Base-by-base conservation (phyloP, 2,888 invertebrate genomes). In the Drosophila kuntzei region DNA sequence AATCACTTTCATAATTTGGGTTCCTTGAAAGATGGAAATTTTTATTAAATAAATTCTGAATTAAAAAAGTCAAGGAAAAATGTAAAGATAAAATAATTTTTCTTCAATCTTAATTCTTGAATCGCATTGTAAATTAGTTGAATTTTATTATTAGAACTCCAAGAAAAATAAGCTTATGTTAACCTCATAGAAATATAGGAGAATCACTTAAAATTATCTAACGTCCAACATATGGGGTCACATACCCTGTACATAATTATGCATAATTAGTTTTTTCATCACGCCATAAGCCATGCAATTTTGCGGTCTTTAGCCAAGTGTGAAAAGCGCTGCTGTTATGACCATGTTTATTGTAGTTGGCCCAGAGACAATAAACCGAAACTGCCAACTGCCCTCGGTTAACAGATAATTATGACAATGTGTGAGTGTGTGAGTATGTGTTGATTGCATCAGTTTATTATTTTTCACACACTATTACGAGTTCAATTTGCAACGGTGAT, bases 371-470 rank as follows among this genome's bases (percentile, higher is more conserved):
- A 20, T 27, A 22, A 49, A 50, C 25, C 27, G 12, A 55, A 36
- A 16, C 62, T 32, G 29, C 43, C 18, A 54, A 62, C 62, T 67
- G 50, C n/a, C 8, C 5, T 18, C 14, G 22, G 29, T 43, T 39
- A 43, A 53, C 51, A 63, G 53, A 37, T 54, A 54, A 57, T 46
- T 58, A 43, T 25, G 12, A 55, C 25, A 50, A 5, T 57, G 20
- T 46, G 49, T 61, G 32, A 47, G 29, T 53, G 12, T 29, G 44
- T 57, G 51, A 39, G 57, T 43, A 37, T 5, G 6, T 41, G 25
- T 49, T 54, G 76, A 72, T 76, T 68, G 63, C 64, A 66, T 47
- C 67, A 70, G 76, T 64, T 75, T 76, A 76, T 70, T 61, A 73
- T 73, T 73, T 76, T 67, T 46, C 71, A 64, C 69, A 75, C 75